Evolutionary conservation across 2,797 vertebrate species (phyloP).

Genomic region (Hypotaenidia okinawae): DNA sequence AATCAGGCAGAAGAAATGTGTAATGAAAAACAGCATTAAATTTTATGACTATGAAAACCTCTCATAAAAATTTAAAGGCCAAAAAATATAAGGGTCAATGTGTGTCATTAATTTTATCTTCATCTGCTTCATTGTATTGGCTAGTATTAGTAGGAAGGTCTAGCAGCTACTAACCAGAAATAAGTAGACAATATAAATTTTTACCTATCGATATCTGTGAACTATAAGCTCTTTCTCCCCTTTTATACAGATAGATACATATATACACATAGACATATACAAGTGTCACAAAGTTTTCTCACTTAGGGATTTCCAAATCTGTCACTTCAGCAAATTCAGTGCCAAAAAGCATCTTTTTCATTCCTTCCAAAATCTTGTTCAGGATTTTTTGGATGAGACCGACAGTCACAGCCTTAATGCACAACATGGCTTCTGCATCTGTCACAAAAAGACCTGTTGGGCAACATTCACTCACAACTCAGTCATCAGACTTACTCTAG

Average conservation of each 20-base stretch:
- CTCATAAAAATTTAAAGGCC: conserved; percentile 19
- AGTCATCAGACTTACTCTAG: background rate
- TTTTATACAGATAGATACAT: background rate
- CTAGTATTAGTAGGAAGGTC: background rate
- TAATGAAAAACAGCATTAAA: conserved; percentile 16
- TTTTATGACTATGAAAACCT: background rate
- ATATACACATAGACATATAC: background rate
- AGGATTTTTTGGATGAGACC: background rate
- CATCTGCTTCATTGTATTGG: background rate
- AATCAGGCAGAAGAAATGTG: background rate
- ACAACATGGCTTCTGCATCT: background rate
- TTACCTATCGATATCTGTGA: background rate
- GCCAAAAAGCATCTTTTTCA: background rate
- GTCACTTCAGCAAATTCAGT: background rate
- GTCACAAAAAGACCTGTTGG: background rate
- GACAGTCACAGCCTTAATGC: background rate
- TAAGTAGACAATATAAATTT: background rate
- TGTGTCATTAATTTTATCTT: conserved; percentile 7
- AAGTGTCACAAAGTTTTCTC: background rate
- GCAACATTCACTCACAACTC: background rate
- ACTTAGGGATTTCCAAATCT: background rate
- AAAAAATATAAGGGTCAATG: conserved; percentile 11
- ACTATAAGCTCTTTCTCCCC: background rate
- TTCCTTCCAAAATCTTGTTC: background rate
- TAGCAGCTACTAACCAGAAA: background rate